Percentiles rank a stretch among this genome's conserved stretches.
These are phyloP conservation scores for Dolichomitus sp. DNA, from an alignment of 2,888 invertebrate species.

Conservation along the genomic window DNA sequence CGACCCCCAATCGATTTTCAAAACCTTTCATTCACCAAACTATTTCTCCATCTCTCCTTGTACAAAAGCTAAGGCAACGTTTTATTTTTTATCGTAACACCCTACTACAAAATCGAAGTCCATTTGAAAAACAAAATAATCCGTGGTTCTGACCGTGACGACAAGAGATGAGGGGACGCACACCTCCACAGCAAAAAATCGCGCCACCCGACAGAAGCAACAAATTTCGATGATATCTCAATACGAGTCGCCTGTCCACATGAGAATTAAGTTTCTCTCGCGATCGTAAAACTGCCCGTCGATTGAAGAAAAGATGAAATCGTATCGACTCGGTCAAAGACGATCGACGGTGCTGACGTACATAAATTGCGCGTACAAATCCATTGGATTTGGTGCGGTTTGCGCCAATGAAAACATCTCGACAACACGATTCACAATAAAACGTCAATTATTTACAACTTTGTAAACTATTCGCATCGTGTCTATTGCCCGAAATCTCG, in stretches of 20 bases:
- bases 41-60: constrained; percentile 67
- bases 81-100: constrained; percentile 68
- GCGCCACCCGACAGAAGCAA: constrained; percentile 7
- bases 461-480: constrained; percentile 21
- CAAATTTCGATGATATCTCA: background rate
- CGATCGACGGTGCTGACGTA: constrained; percentile 35
- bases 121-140: constrained; percentile 17
- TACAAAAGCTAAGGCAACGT: constrained; percentile 84
- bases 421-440: constrained; percentile 18
- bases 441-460: constrained; percentile 34
- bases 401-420: background rate
- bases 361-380: constrained; percentile 29
- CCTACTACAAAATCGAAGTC: constrained; percentile 34
- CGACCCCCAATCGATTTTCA: constrained; percentile 55
- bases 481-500: background rate
- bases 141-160: constrained; percentile 3
- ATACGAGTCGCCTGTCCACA: background rate
- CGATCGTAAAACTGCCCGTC: background rate
- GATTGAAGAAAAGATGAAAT: background rate
- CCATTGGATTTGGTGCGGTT: background rate
- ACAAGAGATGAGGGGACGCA: background rate
- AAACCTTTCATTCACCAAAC: constrained; percentile 29
- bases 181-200: background rate
- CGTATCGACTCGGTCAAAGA: constrained; percentile 17
- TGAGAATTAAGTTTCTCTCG: constrained; percentile 3